Conservation (phyloP, 2,113 vertebrate species). For the Otocyon megalotis region DNA sequence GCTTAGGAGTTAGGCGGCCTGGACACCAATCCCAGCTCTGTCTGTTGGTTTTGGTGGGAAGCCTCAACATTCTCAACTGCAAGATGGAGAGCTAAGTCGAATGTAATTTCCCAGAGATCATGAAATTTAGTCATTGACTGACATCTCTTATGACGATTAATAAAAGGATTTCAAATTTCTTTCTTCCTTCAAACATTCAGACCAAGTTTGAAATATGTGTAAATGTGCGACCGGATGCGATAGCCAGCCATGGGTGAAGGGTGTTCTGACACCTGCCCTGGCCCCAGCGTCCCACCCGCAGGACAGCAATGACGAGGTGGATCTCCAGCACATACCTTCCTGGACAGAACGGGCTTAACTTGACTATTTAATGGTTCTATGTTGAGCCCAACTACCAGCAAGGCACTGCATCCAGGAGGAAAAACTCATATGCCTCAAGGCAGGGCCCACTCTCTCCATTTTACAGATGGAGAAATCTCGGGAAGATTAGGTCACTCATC, state of each 20-base stretch:
- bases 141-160: no score
- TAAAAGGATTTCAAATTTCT: no score
- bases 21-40: not conserved
- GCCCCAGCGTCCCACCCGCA: not conserved
- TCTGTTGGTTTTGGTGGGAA: not conserved
- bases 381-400: not conserved
- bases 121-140: not conserved
- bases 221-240: rapidly evolving
- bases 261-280: rapidly evolving
- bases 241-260: rapidly evolving
- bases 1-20: no score
- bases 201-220: not conserved
- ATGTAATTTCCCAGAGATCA: not conserved
- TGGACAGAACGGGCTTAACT: not conserved
- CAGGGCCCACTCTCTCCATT: rapidly evolving
- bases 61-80: not conserved
- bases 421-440: not conserved
- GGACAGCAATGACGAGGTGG: rapidly evolving
- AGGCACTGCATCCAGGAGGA: not conserved
- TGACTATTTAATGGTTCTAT: rapidly evolving
- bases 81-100: not conserved
- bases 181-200: not conserved
- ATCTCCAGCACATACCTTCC: rapidly evolving
- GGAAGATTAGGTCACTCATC: not conserved
- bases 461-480: not conserved